Evolutionary conservation across 2,113 vertebrate genomes (phyloP), one percentile per base, ranked within the genome.

Genomic region (Callipepla californica): DNA sequence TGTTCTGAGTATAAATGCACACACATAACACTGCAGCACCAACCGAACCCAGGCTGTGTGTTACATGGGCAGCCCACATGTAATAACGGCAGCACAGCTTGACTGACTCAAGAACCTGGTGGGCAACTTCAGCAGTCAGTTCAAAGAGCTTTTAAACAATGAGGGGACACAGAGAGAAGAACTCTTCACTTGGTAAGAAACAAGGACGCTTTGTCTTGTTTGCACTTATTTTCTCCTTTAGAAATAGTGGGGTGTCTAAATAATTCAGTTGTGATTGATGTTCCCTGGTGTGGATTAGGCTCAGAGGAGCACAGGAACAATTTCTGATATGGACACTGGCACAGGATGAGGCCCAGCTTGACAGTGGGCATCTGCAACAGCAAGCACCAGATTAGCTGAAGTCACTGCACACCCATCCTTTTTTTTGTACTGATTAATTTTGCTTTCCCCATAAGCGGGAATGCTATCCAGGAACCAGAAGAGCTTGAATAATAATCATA

Each of bases 231-330:
- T 5, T 16, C 5, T 2, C 9, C 13, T 68, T 32, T 22, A 38
- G 86, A 62, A 48, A 2, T 2, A 38, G 2, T 3, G 9, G 11
- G 48, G 40, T 51, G 76, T 87, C 38, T 4, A 55, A 68, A 22
- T 22, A 61, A 34, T 12, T 4, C 2, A 2, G 51, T 28, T 53
- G 47, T 21, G 51, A 26, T 30, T 30, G 26, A 70, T 50, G 50
- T 51, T 47, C 38, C 30, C 21, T 1, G 17, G n/a, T 18, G 11
- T 3, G 7, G 50, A 45, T 40, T 11, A 1, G 44, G 59, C 15
- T 5, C 1, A 1, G 19, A 62, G 53, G 6, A 18, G 42, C 10
- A 13, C 4, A 57, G 50, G 44, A 53, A 15, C 22, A 17, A 0
- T 13, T 34, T 62, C 58, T 72, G 45, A 3, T 25, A 13, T 0